phyloP scores from a whole-genome alignment of 1,140 invertebrate species.

The Anoplophora glabripennis region DNA sequence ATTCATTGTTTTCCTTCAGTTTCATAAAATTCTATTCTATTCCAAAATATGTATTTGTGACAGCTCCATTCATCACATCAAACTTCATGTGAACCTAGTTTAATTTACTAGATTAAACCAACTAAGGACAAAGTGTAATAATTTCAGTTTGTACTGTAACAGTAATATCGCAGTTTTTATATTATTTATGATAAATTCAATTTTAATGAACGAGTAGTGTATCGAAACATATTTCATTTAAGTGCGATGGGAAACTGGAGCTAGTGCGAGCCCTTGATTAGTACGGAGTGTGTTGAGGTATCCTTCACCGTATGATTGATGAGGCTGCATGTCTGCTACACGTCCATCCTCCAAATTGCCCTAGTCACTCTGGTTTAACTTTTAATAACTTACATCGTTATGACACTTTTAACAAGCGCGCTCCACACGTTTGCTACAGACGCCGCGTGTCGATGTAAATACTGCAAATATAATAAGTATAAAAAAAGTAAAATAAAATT shows the following conservation, averaged over 20 bases:
- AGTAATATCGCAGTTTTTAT: too few relatives aligned
- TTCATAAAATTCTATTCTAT: too few relatives aligned
- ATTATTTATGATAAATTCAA: not conserved
- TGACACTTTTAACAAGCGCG: conserved; percentile 39
- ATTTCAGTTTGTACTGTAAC: too few relatives aligned
- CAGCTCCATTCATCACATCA: too few relatives aligned
- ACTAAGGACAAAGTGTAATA: too few relatives aligned
- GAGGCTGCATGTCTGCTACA: conserved; percentile 33
- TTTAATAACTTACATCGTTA: conserved; percentile 43
- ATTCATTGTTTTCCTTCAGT: too few relatives aligned
- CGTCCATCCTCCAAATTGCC: conserved; percentile 32
- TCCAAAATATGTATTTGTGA: too few relatives aligned
- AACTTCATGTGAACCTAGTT: too few relatives aligned
- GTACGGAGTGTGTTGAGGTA: conserved; percentile 30
- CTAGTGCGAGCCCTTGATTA: conserved; percentile 21
- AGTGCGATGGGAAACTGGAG: not conserved
- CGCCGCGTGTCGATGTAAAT: not conserved
- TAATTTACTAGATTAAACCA: too few relatives aligned
- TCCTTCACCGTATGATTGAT: conserved; percentile 36
- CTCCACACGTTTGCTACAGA: conserved; percentile 1
- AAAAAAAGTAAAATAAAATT: too few relatives aligned
- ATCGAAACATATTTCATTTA: not conserved
- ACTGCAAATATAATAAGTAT: too few relatives aligned
- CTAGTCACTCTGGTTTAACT: conserved; percentile 37
- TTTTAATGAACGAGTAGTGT: not conserved